Percentiles rank a stretch among this genome's conserved stretches.
Conservation (phyloP, 2,888 invertebrate species). For the Trypoxylon attenuatum region DNA sequence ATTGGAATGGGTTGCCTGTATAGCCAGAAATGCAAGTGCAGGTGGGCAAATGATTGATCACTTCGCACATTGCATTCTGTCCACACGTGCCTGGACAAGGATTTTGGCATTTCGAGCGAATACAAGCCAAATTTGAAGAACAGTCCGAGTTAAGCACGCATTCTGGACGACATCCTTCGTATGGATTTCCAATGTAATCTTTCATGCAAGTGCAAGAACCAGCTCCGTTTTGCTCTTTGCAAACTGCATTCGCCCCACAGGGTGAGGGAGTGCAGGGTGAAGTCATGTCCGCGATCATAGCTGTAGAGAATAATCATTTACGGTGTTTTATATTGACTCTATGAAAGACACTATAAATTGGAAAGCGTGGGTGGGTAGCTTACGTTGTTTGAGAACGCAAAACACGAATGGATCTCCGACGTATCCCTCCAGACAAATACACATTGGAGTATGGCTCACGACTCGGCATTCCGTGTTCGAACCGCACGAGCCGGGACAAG, state of each 20-base stretch:
- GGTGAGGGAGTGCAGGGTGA: conserved; percentile 83
- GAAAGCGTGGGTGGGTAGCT: too few species aligned
- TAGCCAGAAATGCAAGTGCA: conserved; percentile 81
- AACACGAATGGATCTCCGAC: conserved; percentile 81
- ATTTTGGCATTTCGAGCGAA: conserved; percentile 75
- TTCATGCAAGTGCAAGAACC: conserved; percentile 86
- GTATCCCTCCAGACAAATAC: conserved; percentile 77
- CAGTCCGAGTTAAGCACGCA: conserved; percentile 75
- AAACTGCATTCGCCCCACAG: conserved; percentile 86
- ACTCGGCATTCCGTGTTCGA: conserved; percentile 74
- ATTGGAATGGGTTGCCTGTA: conserved; percentile 82
- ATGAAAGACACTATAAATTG: too few species aligned
- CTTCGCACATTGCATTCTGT: conserved; percentile 81
- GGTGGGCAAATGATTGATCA: conserved; percentile 86
- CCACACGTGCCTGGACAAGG: conserved; percentile 77
- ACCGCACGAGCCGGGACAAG: conserved; percentile 77
- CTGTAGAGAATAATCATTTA: conserved; percentile 53
- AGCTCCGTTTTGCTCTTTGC: conserved; percentile 82
- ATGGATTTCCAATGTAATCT: conserved; percentile 84
- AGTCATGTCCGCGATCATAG: conserved; percentile 40
- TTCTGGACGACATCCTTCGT: conserved; percentile 75
- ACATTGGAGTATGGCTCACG: conserved; percentile 75
- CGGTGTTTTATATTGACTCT: neutral
- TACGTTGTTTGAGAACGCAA: conserved; percentile 76
- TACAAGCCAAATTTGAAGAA: conserved; percentile 74